phyloP scores from a whole-genome alignment of 1,140 invertebrate genomes.

The Zaprionus davidi region DNA sequence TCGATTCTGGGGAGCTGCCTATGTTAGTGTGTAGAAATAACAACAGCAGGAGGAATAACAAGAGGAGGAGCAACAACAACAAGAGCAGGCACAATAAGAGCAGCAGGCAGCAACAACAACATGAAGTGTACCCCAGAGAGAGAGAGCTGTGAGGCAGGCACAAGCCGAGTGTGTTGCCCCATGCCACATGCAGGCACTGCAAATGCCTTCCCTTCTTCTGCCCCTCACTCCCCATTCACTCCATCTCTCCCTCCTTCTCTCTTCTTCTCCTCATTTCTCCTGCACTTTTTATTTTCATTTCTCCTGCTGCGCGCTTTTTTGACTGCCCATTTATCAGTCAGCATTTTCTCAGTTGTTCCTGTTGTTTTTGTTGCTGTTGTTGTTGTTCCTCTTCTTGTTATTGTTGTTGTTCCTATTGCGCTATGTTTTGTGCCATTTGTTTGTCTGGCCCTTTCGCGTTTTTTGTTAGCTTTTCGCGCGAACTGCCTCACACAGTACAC shows the following conservation, averaged over 20 bases:
- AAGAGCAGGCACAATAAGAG: neutral
- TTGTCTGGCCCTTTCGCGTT: constrained; percentile 38
- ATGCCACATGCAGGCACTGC: constrained; percentile 2
- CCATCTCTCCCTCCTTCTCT: neutral
- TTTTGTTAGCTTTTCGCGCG: constrained; percentile 76
- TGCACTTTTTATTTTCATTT: constrained; percentile 24
- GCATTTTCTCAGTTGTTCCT: constrained; percentile 22
- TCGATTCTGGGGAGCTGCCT: constrained; percentile 26
- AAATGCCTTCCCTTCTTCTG: neutral
- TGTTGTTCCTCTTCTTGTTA: constrained; percentile 23
- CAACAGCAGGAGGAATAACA: constrained; percentile 58
- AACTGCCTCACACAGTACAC: neutral
- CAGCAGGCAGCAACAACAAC: constrained; percentile 15
- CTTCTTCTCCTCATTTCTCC: neutral
- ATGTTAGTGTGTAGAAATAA: constrained; percentile 33
- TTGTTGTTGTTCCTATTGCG: constrained; percentile 12
- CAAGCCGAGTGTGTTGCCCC: constrained; percentile 9
- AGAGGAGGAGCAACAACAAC: constrained; percentile 7
- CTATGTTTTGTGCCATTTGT: constrained; percentile 44
- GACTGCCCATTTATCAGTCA: constrained; percentile 73
- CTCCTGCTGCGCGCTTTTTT: constrained; percentile 29
- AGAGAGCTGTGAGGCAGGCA: constrained; percentile 5
- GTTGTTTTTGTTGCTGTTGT: constrained; percentile 6
- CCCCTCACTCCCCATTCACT: neutral
- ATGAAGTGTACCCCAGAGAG: constrained; percentile 63